Conservation (phyloP, 2,797 vertebrate species). For the Lepilemur septentrionalis region DNA sequence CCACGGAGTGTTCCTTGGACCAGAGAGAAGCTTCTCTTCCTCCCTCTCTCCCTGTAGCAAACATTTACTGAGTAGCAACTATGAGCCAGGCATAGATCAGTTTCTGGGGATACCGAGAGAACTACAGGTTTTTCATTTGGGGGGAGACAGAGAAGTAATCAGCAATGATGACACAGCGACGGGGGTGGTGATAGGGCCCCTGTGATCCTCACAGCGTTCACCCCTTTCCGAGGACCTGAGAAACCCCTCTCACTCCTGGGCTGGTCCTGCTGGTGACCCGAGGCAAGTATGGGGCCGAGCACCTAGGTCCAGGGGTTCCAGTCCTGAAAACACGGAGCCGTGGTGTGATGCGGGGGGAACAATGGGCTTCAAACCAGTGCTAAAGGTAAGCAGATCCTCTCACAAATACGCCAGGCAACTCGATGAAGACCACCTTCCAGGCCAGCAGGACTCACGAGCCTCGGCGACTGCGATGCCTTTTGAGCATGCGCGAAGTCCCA, state of each 20-base stretch:
- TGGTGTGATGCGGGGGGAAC: neutral
- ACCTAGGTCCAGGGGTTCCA: neutral
- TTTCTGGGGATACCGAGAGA: neutral
- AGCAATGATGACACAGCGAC: neutral
- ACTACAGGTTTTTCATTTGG: neutral
- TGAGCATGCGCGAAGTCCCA: neutral
- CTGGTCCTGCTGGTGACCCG: neutral
- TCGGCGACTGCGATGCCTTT: fast-evolving
- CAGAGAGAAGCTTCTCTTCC: neutral
- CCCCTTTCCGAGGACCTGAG: neutral
- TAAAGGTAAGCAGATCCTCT: neutral
- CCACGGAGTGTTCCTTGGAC: neutral
- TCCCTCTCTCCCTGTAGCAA: too few species aligned
- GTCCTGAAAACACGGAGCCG: neutral
- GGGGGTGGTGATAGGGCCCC: neutral
- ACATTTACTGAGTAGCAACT: neutral
- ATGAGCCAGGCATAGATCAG: neutral
- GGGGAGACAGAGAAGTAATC: neutral
- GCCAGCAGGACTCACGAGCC: neutral
- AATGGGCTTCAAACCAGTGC: neutral
- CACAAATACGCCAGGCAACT: neutral
- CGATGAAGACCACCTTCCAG: neutral
- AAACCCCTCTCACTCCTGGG: neutral
- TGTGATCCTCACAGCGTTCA: neutral
- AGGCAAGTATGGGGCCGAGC: neutral